Percentiles rank a stretch among this genome's conserved stretches.
phyloP scores from a whole-genome alignment of 2,113 vertebrate genomes.

The Thermophis baileyi region DNA sequence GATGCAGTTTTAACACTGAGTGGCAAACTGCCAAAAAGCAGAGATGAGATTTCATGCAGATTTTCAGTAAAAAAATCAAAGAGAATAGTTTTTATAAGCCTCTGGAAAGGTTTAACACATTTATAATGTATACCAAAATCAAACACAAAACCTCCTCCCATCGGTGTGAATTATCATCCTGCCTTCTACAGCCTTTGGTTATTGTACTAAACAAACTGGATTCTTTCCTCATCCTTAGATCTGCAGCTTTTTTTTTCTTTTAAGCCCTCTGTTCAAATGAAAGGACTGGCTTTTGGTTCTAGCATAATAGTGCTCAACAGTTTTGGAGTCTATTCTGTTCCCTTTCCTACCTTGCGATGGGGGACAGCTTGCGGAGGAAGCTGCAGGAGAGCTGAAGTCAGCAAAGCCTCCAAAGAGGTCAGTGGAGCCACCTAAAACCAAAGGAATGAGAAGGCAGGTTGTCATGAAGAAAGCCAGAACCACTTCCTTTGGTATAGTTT shows the following conservation, averaged over 20 bases:
- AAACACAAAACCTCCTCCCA: background rate
- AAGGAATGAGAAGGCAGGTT: slow-evolving; percentile 36
- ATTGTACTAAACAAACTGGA: background rate
- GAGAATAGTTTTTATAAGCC: background rate
- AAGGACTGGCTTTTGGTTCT: background rate
- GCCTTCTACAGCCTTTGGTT: background rate
- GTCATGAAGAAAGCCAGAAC: background rate
- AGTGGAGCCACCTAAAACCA: slow-evolving; percentile 75
- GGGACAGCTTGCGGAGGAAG: slow-evolving; percentile 76
- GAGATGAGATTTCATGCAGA: background rate
- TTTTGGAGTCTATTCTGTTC: background rate
- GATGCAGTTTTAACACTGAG: background rate
- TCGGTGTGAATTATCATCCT: background rate
- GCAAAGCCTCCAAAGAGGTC: slow-evolving; percentile 91
- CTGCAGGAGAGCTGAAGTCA: slow-evolving; percentile 81
- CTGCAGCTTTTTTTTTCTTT: background rate
- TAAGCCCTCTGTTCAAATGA: background rate
- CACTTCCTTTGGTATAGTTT: background rate
- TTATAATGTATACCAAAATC: background rate
- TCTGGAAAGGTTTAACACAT: background rate
- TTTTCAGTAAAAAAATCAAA: background rate
- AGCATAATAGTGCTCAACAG: background rate
- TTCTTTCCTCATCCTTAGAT: background rate
- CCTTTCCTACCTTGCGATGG: slow-evolving; percentile 74
- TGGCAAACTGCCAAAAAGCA: background rate